These are phyloP conservation scores for Cheilosia soror DNA, from an alignment of 2,888 invertebrate species.

Conservation along the genomic window DNA sequence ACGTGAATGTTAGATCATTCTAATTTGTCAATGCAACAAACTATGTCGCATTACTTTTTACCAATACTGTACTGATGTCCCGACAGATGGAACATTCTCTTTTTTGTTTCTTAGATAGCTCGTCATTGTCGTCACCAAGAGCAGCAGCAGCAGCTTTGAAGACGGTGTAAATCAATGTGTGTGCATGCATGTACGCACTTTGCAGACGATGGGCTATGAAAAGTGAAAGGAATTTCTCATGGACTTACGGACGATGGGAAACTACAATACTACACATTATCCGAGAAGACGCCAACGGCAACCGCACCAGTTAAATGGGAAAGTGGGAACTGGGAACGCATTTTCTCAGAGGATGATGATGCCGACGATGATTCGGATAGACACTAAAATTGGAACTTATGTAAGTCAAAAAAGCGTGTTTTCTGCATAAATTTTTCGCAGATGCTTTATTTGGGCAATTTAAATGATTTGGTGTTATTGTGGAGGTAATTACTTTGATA, in stretches of 20 bases:
- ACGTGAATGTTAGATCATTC: too few species aligned
- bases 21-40: too few species aligned
- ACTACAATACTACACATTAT: background rate
- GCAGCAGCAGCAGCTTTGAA: conserved; percentile 4
- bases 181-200: conserved; percentile 58
- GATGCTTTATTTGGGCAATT: conserved; percentile 62
- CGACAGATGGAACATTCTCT: conserved; percentile 27
- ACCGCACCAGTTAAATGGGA: conserved; percentile 43
- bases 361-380: conserved; percentile 29
- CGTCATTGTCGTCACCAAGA: conserved; percentile 23
- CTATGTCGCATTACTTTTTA: background rate
- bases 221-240: conserved; percentile 75
- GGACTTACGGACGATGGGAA: conserved; percentile 50
- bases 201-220: conserved; percentile 52
- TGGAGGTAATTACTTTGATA: conserved; percentile 59
- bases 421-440: conserved; percentile 33
- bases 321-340: conserved; percentile 71
- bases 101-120: conserved; percentile 39
- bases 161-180: conserved; percentile 2
- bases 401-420: conserved; percentile 39
- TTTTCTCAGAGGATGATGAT: conserved; percentile 57
- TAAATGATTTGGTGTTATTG: conserved; percentile 60
- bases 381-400: conserved; percentile 45
- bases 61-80: conserved; percentile 5
- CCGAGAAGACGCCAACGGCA: conserved; percentile 4